Conservation (phyloP, 1,140 invertebrate species). For the Dryas iulia region DNA sequence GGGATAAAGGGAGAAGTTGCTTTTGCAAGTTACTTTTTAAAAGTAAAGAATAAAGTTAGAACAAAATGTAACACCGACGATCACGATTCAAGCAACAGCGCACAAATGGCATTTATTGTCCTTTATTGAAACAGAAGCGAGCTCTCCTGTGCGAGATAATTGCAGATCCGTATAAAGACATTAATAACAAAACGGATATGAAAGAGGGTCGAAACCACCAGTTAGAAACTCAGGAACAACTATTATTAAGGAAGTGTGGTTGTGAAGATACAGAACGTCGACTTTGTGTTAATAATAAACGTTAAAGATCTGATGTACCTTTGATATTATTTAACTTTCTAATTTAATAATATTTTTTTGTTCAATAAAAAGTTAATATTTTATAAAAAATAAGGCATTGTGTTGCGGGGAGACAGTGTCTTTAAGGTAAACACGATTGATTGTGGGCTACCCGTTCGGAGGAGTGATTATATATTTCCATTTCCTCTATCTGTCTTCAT, state of each 20-base stretch:
- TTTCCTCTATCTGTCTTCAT: too few relatives aligned
- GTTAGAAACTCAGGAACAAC: not conserved
- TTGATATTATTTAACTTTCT: not conserved
- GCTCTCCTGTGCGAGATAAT: constrained; percentile 52
- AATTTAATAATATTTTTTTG: not conserved
- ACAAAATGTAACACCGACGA: not conserved
- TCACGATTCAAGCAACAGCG: not conserved
- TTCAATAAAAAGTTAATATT: too few relatives aligned
- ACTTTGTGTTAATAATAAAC: not conserved
- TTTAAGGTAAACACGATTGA: too few relatives aligned
- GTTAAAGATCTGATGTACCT: not conserved
- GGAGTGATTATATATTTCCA: too few relatives aligned
- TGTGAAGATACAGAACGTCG: not conserved
- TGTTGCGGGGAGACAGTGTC: too few relatives aligned
- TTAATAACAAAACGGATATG: constrained; percentile 72
- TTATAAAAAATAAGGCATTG: too few relatives aligned
- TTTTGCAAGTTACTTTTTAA: constrained; percentile 29
- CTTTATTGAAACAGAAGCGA: constrained; percentile 46
- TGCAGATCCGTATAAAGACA: constrained; percentile 64
- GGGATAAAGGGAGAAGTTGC: too few relatives aligned
- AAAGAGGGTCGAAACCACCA: constrained; percentile 38
- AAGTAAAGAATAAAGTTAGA: not conserved
- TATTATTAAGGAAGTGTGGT: not conserved
- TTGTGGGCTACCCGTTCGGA: too few relatives aligned
- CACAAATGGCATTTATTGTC: constrained; percentile 37